Evolutionary conservation across 2,797 vertebrate species (phyloP).

Genomic region (Astyanax mexicanus): DNA sequence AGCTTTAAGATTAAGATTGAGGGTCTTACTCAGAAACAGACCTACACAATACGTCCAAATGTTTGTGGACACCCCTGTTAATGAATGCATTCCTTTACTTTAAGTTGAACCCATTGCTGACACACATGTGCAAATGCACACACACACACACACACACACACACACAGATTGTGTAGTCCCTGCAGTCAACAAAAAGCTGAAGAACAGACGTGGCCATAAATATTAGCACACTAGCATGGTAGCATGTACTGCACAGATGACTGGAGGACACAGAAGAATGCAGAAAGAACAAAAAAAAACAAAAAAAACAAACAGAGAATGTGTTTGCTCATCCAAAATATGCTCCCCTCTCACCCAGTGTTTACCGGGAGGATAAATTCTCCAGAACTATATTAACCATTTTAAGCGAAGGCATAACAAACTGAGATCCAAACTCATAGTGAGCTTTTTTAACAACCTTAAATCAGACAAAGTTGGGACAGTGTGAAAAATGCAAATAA

Average conservation of each 20-base stretch:
- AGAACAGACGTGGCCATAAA: neutral
- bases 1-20: no score
- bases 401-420: conserved; percentile 31
- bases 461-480: no score
- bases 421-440: conserved; percentile 13
- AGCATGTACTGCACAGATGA: conserved; percentile 3
- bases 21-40: no score
- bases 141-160: no score
- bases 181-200: neutral
- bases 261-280: neutral
- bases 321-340: neutral
- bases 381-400: neutral
- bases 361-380: conserved; percentile 1
- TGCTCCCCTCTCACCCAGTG: neutral
- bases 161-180: no score
- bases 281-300: no score
- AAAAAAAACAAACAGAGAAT: neutral
- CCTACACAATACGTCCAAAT: no score
- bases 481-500: no score
- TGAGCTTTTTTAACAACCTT: neutral
- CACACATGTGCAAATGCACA: no score
- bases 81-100: no score
- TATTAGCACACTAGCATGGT: neutral
- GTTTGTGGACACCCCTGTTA: no score
- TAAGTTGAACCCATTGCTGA: no score